These are phyloP conservation scores for Ochropleura plecta DNA, from an alignment of 2,888 invertebrate genomes.

Conservation along the genomic window DNA sequence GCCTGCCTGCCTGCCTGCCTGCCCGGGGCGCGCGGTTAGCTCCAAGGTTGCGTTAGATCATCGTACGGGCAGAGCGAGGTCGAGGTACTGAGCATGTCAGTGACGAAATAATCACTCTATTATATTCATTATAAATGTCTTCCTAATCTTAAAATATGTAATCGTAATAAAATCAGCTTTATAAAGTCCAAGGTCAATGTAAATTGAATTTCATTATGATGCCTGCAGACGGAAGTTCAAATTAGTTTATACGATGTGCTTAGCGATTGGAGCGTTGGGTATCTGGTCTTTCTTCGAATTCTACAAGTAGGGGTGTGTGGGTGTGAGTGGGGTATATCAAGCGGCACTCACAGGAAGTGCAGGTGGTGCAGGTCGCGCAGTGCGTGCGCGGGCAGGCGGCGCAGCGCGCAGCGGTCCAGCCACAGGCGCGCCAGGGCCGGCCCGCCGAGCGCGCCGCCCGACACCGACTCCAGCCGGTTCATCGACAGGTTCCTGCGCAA, in stretches of 20 bases:
- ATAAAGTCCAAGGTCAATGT: constrained; percentile 46
- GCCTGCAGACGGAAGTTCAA: not conserved
- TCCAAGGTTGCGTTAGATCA: constrained; percentile 29
- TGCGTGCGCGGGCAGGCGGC: constrained; percentile 89
- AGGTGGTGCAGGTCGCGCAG: constrained; percentile 88
- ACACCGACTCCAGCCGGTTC: constrained; percentile 93
- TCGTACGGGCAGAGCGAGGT: constrained; percentile 8
- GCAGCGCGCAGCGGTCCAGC: constrained; percentile 91
- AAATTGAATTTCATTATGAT: constrained; percentile 1
- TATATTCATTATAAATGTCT: constrained; percentile 21
- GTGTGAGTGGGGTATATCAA: not conserved
- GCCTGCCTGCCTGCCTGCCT: not conserved
- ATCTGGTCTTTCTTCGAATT: not conserved
- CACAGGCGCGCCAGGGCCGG: constrained; percentile 91
- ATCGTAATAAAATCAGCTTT: constrained; percentile 12
- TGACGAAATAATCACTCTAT: constrained; percentile 20
- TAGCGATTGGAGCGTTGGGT: not conserved
- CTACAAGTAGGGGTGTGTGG: not conserved
- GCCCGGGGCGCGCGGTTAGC: not conserved
- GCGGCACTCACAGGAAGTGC: constrained; percentile 91
- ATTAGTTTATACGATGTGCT: not conserved
- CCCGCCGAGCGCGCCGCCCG: constrained; percentile 92
- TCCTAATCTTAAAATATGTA: constrained; percentile 18
- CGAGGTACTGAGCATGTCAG: not conserved
- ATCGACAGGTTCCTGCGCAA: constrained; percentile 93